Conservation (phyloP, 2,113 vertebrate genomes). For the Hirundichthys speculiger region DNA sequence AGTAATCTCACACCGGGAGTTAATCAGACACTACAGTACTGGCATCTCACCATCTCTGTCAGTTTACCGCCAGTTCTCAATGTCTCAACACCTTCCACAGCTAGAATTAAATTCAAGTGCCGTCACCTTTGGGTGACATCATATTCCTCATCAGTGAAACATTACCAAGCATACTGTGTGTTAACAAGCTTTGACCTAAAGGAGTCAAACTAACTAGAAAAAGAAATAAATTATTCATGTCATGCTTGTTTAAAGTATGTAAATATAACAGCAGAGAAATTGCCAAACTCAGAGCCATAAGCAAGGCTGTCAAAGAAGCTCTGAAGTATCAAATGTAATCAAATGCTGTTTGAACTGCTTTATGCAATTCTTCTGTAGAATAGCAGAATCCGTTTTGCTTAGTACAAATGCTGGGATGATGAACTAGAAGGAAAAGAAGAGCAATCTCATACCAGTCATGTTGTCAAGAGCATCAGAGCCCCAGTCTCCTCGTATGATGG, state of each 20-base stretch:
- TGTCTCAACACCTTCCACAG: background rate
- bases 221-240: background rate
- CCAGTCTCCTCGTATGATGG: conserved; percentile 92
- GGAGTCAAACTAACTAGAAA: conserved; percentile 10
- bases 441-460: conserved; percentile 85
- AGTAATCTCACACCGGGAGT: background rate
- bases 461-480: conserved; percentile 88
- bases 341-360: conserved; percentile 6
- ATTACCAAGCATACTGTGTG: background rate
- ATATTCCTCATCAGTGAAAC: conserved; percentile 4
- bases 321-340: conserved; percentile 4
- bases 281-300: background rate
- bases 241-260: conserved; percentile 8
- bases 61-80: background rate
- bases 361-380: background rate
- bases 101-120: background rate
- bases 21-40: background rate
- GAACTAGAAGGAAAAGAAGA: background rate
- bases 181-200: background rate
- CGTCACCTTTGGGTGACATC: background rate
- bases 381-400: background rate
- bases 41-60: background rate
- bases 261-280: conserved; percentile 12
- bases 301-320: conserved; percentile 9
- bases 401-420: background rate